Base-by-base conservation (phyloP, 2,888 invertebrate species). In the Agonopterix heracliana region DNA sequence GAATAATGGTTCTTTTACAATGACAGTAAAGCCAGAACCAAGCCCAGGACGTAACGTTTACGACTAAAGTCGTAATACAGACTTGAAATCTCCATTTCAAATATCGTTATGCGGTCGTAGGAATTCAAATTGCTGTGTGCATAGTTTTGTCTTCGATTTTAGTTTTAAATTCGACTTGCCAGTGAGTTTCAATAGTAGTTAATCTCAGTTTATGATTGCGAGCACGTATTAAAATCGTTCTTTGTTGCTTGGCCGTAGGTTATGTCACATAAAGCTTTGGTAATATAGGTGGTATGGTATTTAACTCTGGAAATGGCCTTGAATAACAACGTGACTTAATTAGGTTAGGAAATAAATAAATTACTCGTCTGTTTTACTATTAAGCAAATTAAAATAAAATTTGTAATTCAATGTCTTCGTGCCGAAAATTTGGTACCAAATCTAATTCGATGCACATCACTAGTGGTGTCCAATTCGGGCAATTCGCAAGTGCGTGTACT, bases 191-290 rank as follows among this genome's bases (percentile, higher is more conserved):
- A 36, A 45, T 46, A 41, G 50, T 51, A 52, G 44, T 42, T 46
- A 67, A 70, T 70, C 66, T 67, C 57, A 46, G 53, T 62, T 64
- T 63, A 63, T 63, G 66, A 53, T 53, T 50, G 43, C 48, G 46
- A n/a, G 45, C 57, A 58, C 59, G 60, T 62, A 59, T 59, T 51
- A 45, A 52, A 54, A 55, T 56, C 41, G 53, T 51, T 52, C 57
- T 59, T 60, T 61, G 61, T 60, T 55, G 54, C 52, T 8, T 54
- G 56, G 49, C 53, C 55, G 53, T 57, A 57, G 61, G 61, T 64
- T 63, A 63, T 60, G 69, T 63, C 65, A 65, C 62, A 61, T 61
- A 64, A 59, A 58, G 48, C 56, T 52, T 52, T 47, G 35, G 53
- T 54, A 51, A 48, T 59, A 55, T 51, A 57, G 50, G 57, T 50